Base-by-base conservation (phyloP, 2,113 vertebrate genomes). In the Melanerpes formicivorus region DNA sequence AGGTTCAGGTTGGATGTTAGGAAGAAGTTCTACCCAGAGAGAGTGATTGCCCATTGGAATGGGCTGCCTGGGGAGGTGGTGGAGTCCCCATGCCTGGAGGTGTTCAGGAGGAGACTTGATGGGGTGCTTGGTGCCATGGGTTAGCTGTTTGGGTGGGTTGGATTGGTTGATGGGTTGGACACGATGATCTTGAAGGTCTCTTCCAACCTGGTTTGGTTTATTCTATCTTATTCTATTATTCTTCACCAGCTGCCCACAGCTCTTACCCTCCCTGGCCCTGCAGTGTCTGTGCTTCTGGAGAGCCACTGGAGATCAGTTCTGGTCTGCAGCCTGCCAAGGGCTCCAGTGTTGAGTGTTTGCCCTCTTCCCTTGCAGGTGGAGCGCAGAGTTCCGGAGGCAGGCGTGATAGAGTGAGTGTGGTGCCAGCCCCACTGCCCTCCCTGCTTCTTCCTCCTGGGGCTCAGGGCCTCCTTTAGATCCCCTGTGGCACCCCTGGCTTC, bases 381-480 rank as follows among this genome's bases (percentile, higher is more conserved):
- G 34, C 97, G 98, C 95, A 97, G 87, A 78, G 95, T 97, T 79
- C 99, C 98, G 11, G 96, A 97, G 69, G 98, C 98, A 65, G 98
- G 92, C 63, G 87, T 98, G 66, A 98, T 99, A 12, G 98, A 99
- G 99, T 99, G 95, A 99, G 99, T 98, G 88, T 7, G 7, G 23
- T 46, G 10, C 78, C 42, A 32, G 6, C 18, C 67, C 67, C 18
- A 29, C 44, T 34, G 13, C 22, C 22, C 48, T 64, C 19, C 3
- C 1, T 71, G 58, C 0, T n/a, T 71, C 55, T 70, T 48, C 40
- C 29, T 52, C 5, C 1, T 40, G 1, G 0, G 18, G 15, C 11
- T 26, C 3, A 1, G 14, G 40, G 82, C 40, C 29, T 86, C 8
- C 58, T 79, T 75, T 23, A 58, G 25, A 19, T 67, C 18, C 44